These are phyloP conservation scores for Hypena proboscidalis DNA, from an alignment of 2,888 invertebrate genomes.

Conservation along the genomic window DNA sequence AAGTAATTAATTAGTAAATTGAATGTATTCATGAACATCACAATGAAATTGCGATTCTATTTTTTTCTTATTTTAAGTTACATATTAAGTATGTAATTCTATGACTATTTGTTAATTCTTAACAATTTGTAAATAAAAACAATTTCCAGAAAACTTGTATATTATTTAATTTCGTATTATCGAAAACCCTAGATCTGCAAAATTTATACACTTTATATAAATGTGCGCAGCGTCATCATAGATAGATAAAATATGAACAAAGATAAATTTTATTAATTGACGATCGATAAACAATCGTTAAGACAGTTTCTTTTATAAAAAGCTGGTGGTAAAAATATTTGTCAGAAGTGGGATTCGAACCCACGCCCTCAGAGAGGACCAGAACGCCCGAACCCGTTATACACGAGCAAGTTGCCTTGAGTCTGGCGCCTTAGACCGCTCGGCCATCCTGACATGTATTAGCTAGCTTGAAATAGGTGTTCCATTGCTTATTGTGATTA, in stretches of 20 bases:
- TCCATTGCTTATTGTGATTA: too few relatives aligned
- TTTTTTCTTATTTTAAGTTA: slow-evolving; percentile 29
- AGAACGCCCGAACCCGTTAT: slow-evolving; percentile 85
- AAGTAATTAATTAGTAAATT: slow-evolving; percentile 14
- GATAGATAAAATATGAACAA: too few relatives aligned
- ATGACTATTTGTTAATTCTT: slow-evolving; percentile 38
- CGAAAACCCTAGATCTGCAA: too few relatives aligned
- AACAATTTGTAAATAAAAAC: slow-evolving; percentile 67
- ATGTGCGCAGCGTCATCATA: too few relatives aligned
- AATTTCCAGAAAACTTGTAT: slow-evolving; percentile 34
- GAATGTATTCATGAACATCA: slow-evolving; percentile 15
- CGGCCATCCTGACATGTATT: slow-evolving; percentile 89
- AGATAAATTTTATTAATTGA: too few relatives aligned
- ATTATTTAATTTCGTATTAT: too few relatives aligned
- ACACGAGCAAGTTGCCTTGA: slow-evolving; percentile 73
- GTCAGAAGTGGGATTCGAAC: slow-evolving; percentile 89
- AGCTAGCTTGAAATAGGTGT: too few relatives aligned
- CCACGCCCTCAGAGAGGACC: slow-evolving; percentile 89
- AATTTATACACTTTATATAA: neutral
- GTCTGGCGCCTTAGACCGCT: slow-evolving; percentile 90
- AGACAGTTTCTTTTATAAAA: neutral
- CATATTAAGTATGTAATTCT: slow-evolving; percentile 35
- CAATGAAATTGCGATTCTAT: slow-evolving; percentile 26
- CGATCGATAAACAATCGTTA: too few relatives aligned
- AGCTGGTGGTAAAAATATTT: slow-evolving; percentile 49